Evolutionary conservation across 2,888 invertebrate species (phyloP).

Genomic region (Ceriagrion tenellum): DNA sequence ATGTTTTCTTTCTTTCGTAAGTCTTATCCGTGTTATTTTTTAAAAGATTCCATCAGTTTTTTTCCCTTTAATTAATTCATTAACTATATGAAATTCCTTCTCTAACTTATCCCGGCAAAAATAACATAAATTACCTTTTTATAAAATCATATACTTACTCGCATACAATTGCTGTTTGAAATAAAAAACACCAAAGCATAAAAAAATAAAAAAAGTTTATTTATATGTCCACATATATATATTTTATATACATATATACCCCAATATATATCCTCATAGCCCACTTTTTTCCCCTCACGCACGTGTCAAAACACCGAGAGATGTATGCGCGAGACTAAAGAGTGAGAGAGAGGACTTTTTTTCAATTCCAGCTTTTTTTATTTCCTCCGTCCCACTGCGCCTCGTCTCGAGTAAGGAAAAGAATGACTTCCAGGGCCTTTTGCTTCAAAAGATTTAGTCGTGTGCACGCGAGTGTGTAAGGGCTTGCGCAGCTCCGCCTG

Average conservation of each 20-base stretch:
- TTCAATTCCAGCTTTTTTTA: background rate
- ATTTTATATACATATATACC: background rate
- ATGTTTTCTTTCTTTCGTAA: too few species aligned
- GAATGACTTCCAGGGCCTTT: conserved; percentile 31
- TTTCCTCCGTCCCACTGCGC: background rate
- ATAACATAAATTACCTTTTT: too few species aligned
- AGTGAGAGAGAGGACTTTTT: background rate
- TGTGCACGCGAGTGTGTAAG: conserved; percentile 42
- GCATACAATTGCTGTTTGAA: too few species aligned
- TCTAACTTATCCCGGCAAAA: too few species aligned
- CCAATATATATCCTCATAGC: background rate
- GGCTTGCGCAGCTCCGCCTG: background rate
- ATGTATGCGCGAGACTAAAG: background rate
- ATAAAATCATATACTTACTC: too few species aligned
- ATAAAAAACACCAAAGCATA: too few species aligned
- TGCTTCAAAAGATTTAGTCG: conserved; percentile 10
- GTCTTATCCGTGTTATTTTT: too few species aligned
- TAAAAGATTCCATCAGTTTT: too few species aligned
- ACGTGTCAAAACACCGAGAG: conserved; percentile 51
- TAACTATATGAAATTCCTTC: too few species aligned
- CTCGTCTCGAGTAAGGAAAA: background rate
- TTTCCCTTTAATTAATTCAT: too few species aligned
- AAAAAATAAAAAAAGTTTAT: too few species aligned
- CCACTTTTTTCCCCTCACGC: background rate
- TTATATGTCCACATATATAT: too few species aligned